Evolutionary conservation across 2,888 invertebrate genomes (phyloP).

Genomic region (Drosophila mulleri): DNA sequence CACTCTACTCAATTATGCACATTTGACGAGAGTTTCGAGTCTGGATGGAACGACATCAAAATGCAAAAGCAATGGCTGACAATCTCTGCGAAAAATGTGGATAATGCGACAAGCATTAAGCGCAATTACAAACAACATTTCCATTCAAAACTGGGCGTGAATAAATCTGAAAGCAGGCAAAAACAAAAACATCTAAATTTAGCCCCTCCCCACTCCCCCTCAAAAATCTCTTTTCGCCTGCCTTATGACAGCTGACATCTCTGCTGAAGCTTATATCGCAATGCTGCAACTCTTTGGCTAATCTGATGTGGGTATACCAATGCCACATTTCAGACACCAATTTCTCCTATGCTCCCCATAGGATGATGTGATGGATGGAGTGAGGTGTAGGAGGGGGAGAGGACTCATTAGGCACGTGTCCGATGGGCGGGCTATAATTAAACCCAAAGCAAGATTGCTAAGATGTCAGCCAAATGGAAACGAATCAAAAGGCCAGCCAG

Average conservation of each 20-base stretch:
- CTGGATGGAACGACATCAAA: constrained; percentile 34
- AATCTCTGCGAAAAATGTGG: constrained; percentile 2
- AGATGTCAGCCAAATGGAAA: constrained; percentile 41
- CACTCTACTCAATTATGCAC: constrained; percentile 53
- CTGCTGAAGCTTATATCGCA: not conserved
- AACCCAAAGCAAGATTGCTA: constrained; percentile 63
- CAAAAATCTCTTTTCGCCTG: not conserved
- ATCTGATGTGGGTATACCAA: not conserved
- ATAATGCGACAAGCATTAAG: constrained; percentile 1
- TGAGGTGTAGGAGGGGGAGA: too few species aligned
- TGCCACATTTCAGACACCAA: too few species aligned
- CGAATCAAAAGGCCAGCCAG: constrained; percentile 34
- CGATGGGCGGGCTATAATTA: constrained; percentile 50
- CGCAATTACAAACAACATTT: constrained; percentile 5
- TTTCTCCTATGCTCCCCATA: not conserved
- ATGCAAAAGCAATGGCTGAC: constrained; percentile 9
- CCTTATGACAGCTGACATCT: not conserved
- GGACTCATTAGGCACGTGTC: constrained; percentile 35
- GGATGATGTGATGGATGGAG: too few species aligned
- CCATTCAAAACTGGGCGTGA: constrained; percentile 3
- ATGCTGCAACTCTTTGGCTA: not conserved
- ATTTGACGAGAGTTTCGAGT: constrained; percentile 38
- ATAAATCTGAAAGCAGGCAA: not conserved
- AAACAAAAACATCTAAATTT: not conserved
- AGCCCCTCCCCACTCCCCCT: too few species aligned